phyloP scores from a whole-genome alignment of 2,888 invertebrate species.

The Pyrgus malvae region DNA sequence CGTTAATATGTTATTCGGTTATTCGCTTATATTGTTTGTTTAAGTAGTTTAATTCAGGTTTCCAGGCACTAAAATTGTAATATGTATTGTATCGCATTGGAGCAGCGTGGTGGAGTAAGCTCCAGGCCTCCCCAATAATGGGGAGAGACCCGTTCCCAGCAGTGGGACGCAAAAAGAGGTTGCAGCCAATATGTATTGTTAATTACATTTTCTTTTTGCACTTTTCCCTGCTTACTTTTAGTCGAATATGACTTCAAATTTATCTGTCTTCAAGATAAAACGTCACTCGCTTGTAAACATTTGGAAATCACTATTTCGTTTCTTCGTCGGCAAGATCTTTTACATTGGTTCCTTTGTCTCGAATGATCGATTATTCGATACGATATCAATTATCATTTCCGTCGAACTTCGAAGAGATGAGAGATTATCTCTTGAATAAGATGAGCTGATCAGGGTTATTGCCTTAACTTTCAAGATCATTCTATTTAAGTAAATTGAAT shows the following conservation, averaged over 20 bases:
- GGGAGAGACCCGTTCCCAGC: no score
- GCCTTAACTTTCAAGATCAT: constrained; percentile 3
- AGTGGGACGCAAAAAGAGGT: no score
- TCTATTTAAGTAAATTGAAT: constrained; percentile 13
- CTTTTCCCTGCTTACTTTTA: background rate
- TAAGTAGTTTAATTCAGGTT: no score
- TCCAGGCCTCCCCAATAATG: no score
- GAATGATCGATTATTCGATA: background rate
- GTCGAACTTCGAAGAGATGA: background rate
- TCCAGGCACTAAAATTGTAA: no score
- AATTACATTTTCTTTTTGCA: no score
- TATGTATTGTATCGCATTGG: no score
- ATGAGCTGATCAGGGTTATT: constrained; percentile 2
- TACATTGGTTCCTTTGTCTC: background rate
- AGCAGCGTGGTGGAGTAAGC: no score
- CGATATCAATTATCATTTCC: constrained; percentile 4
- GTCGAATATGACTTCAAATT: no score
- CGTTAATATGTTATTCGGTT: no score
- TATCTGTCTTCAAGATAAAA: background rate
- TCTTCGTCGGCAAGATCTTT: background rate
- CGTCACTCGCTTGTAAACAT: background rate
- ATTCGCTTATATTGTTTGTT: no score
- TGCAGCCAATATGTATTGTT: no score
- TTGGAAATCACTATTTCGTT: background rate
- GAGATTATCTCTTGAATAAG: constrained; percentile 8